A percentile compares a stretch with the other conserved stretches of the same genome.
Conservation (phyloP, 2,113 vertebrate species). For the Hydropotes inermis region DNA sequence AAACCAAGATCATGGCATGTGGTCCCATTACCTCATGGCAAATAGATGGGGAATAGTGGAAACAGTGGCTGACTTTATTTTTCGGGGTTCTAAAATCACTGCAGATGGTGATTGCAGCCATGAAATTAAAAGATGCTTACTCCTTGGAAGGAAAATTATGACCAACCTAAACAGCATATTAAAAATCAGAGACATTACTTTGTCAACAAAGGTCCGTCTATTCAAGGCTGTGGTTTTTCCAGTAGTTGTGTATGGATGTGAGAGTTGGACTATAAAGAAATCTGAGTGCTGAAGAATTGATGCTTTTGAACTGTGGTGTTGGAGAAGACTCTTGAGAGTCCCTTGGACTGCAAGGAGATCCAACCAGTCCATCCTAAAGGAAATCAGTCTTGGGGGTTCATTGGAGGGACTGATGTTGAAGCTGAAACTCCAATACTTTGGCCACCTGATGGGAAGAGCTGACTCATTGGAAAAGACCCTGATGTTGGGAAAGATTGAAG, state of each 20-base stretch:
- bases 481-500: not conserved
- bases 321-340: not conserved
- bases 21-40: not conserved
- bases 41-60: not conserved
- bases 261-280: not conserved
- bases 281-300: fast-evolving
- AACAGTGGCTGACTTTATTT: not conserved
- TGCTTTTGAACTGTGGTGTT: not conserved
- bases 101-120: not conserved
- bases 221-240: not conserved
- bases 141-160: not conserved
- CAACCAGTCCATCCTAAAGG: not conserved
- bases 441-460: not conserved
- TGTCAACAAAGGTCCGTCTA: not conserved
- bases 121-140: not conserved
- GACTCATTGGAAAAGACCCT: not conserved
- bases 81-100: not conserved
- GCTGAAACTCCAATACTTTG: not conserved
- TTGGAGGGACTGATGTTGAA: not conserved
- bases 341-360: not conserved
- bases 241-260: not conserved
- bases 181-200: not conserved
- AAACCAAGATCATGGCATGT: not conserved
- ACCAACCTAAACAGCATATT: not conserved
- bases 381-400: not conserved